A percentile compares a stretch with the other conserved stretches of the same genome.
Conservation (phyloP, 2,113 vertebrate species). For the Mystacornis crossleyi region DNA sequence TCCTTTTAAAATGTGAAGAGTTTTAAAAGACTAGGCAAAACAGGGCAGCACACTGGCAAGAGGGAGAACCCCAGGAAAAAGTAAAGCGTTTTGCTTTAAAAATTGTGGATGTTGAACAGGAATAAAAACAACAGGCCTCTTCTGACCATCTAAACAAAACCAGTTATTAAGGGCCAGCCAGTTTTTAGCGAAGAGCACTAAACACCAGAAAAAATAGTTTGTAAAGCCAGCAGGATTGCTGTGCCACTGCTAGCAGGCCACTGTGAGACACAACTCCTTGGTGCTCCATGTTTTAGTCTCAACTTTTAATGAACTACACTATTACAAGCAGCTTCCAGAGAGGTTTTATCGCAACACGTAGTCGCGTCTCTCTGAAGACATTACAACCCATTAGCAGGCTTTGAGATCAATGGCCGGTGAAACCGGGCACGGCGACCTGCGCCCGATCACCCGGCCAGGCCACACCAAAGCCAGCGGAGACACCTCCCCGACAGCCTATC, state of each 20-base stretch:
- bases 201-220: accelerated
- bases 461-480: background rate
- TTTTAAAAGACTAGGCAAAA: background rate
- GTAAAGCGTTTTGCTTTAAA: background rate
- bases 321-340: too few species aligned
- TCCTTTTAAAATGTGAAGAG: background rate
- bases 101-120: background rate
- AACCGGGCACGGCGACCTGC: background rate
- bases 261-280: accelerated
- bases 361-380: accelerated
- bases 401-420: accelerated
- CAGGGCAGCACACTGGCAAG: background rate
- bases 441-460: background rate
- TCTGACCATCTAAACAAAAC: background rate
- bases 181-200: background rate
- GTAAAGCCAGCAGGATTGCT: background rate
- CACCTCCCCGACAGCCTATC: accelerated
- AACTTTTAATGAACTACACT: background rate
- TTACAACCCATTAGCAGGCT: background rate
- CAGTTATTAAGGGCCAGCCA: accelerated
- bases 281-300: accelerated
- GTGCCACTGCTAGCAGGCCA: accelerated
- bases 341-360: background rate
- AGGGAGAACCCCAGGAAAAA: background rate
- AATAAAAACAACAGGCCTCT: background rate